Conservation (phyloP, 2,113 vertebrate species). For the Circaetus gallicus region DNA sequence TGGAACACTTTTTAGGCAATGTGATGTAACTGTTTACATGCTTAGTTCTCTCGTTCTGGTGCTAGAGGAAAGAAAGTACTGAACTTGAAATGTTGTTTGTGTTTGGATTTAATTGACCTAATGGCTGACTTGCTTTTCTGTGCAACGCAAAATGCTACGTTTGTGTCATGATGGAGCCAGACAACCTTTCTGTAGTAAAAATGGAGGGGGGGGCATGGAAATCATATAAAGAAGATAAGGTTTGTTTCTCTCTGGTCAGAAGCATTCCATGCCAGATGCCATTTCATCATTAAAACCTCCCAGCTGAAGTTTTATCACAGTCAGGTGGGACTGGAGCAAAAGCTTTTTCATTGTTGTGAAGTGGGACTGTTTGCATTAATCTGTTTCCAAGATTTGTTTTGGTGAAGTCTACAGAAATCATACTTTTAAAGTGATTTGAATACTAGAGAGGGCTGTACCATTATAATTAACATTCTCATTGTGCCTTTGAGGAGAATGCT, state of each 20-base stretch:
- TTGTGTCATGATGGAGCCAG: background rate
- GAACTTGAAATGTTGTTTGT: background rate
- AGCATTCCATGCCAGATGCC: background rate
- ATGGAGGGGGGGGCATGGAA: background rate
- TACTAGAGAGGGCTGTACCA: background rate
- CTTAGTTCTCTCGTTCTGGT: background rate
- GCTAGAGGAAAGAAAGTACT: background rate
- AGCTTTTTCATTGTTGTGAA: background rate
- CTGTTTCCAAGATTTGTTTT: background rate
- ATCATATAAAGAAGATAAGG: background rate
- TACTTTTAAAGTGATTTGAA: background rate
- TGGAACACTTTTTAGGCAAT: background rate
- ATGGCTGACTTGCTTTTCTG: background rate
- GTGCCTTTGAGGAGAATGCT: background rate
- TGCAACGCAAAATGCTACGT: background rate
- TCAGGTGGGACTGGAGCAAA: background rate
- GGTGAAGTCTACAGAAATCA: background rate
- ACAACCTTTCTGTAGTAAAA: background rate
- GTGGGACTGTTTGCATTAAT: background rate
- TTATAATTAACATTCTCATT: background rate
- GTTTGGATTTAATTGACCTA: background rate
- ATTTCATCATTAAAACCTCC: background rate
- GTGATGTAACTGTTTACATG: background rate
- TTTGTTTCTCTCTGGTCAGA: background rate
- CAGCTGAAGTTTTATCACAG: background rate